A percentile compares a stretch with the other conserved stretches of the same genome.
phyloP scores from a whole-genome alignment of 92 coral and sea anemone genomes.

The Plumapathes pennacea region DNA sequence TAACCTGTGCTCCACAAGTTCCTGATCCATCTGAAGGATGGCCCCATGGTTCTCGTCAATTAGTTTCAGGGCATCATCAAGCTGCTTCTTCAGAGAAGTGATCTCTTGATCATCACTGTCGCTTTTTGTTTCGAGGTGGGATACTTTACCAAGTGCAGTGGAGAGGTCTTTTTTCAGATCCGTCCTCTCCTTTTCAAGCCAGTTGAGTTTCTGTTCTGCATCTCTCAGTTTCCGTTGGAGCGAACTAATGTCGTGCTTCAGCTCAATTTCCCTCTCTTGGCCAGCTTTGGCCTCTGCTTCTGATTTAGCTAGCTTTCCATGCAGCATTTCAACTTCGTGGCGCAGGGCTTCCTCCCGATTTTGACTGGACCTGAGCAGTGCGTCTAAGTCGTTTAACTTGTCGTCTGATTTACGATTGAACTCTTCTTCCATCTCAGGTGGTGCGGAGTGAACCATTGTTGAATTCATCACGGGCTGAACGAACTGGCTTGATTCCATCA shows the following conservation, averaged over 20 bases:
- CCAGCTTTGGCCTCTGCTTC: constrained; percentile 56
- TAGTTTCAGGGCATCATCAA: constrained; percentile 53
- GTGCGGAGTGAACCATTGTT: constrained; percentile 59
- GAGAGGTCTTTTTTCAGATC: constrained; percentile 65
- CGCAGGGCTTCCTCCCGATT: constrained; percentile 65
- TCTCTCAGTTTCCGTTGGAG: constrained; percentile 71
- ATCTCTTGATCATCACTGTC: constrained; percentile 58
- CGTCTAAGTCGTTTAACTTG: constrained; percentile 62
- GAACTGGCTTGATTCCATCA: constrained; percentile 50
- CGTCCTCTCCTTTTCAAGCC: constrained; percentile 61
- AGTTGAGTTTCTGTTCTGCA: constrained; percentile 46
- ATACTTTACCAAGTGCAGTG: constrained; percentile 35
- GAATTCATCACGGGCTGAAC: constrained; percentile 35
- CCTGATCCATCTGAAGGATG: constrained; percentile 66
- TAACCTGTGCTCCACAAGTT: constrained; percentile 68
- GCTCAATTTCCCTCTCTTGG: constrained; percentile 56
- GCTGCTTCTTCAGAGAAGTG: constrained; percentile 53
- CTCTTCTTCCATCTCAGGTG: constrained; percentile 36
- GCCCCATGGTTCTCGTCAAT: constrained; percentile 66
- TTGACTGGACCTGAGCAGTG: constrained; percentile 62
- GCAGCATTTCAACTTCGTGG: constrained; percentile 49
- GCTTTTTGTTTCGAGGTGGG: constrained; percentile 54
- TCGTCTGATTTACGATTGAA: constrained; percentile 50
- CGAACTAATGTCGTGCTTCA: constrained; percentile 49
- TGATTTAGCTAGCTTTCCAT: constrained; percentile 37